A percentile compares a stretch with the other conserved stretches of the same genome.
phyloP scores from a whole-genome alignment of 2,113 vertebrate genomes.

The Sceloporus tristichus region DNA sequence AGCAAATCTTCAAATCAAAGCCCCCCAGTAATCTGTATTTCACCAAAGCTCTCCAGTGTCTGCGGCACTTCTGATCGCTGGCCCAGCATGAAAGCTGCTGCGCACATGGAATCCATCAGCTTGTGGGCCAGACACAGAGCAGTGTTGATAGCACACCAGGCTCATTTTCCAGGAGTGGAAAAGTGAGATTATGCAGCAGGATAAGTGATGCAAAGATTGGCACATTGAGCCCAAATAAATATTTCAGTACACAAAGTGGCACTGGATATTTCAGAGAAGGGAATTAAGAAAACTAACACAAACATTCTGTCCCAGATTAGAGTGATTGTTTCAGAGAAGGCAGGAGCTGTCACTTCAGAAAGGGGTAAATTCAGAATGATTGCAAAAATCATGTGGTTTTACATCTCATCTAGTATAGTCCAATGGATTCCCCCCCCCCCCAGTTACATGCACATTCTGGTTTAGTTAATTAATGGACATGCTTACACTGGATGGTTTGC shows the following conservation, averaged over 20 bases:
- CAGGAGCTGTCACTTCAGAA: background rate
- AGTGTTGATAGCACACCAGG: slow-evolving; percentile 18
- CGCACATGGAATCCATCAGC: slow-evolving; percentile 30
- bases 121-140: slow-evolving; percentile 7
- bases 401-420: background rate
- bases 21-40: slow-evolving; percentile 28
- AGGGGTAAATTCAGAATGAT: background rate
- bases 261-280: background rate
- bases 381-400: background rate
- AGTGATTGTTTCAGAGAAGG: background rate
- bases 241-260: slow-evolving; percentile 1
- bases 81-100: slow-evolving; percentile 32
- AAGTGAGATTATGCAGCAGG: background rate
- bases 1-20: slow-evolving; percentile 34
- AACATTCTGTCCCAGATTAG: background rate
- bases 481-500: background rate
- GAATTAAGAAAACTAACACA: background rate
- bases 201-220: slow-evolving; percentile 4
- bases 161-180: slow-evolving; percentile 2
- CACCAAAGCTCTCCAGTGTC: slow-evolving; percentile 10
- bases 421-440: background rate
- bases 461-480: background rate
- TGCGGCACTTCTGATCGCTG: slow-evolving; percentile 31
- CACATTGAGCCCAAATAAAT: background rate
- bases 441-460: background rate